A percentile compares a stretch with the other conserved stretches of the same genome.
phyloP scores from a whole-genome alignment of 2,113 vertebrate genomes.

The Hydrochoerus hydrochaeris region DNA sequence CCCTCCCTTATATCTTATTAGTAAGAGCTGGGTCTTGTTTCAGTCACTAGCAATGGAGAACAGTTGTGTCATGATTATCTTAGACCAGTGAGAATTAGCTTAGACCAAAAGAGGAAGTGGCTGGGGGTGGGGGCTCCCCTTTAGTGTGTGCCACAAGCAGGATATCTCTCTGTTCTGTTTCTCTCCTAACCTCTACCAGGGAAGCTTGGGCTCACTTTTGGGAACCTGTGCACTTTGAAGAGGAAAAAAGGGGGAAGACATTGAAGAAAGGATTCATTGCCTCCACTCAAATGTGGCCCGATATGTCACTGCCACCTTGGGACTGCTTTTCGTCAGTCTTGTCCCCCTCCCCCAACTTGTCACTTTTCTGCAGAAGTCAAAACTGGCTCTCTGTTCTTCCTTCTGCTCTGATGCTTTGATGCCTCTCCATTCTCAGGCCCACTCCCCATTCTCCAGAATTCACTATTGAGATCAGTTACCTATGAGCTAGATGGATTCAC shows the following conservation, averaged over 20 bases:
- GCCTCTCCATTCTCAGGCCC: background rate
- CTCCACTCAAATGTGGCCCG: background rate
- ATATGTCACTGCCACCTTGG: background rate
- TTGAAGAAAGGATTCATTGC: background rate
- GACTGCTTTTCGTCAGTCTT: background rate
- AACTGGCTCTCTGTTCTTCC: background rate
- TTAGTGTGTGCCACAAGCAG: background rate
- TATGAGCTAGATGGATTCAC: background rate
- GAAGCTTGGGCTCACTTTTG: background rate
- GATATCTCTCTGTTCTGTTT: background rate
- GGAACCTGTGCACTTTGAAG: background rate
- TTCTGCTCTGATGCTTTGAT: background rate
- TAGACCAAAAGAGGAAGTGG: background rate
- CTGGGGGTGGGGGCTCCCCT: background rate
- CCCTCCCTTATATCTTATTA: background rate
- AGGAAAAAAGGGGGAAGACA: background rate
- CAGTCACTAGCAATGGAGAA: background rate
- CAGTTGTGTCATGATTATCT: background rate
- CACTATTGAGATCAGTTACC: background rate
- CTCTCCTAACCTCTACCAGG: background rate
- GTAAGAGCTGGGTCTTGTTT: background rate
- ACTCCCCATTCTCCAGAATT: background rate
- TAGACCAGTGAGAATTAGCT: background rate
- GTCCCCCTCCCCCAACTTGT: fast-evolving
- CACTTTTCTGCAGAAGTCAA: background rate